Evolutionary conservation across 2,113 vertebrate species (phyloP).

Genomic region (Haemorhous mexicanus): DNA sequence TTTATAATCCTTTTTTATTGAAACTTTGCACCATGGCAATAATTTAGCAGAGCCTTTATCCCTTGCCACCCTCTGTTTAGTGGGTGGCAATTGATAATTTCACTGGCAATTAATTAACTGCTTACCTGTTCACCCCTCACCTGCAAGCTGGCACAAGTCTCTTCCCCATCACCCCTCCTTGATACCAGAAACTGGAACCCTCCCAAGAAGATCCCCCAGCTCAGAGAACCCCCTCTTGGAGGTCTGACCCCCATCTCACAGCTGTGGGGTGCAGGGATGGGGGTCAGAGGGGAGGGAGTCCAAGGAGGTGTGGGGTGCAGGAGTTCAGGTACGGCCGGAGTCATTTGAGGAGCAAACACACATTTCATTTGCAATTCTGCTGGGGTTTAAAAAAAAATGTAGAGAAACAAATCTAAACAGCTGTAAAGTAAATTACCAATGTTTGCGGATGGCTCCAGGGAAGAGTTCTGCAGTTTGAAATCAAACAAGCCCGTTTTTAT

Average conservation of each 20-base stretch:
- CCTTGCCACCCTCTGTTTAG: not conserved
- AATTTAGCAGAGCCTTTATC: not conserved
- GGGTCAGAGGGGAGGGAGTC: not conserved
- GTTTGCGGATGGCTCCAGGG: slow-evolving; percentile 58
- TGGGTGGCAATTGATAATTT: not conserved
- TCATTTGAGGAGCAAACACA: not conserved
- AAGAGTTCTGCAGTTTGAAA: slow-evolving; percentile 51
- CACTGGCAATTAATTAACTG: not conserved
- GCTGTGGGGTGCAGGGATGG: not conserved
- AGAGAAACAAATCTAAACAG: slow-evolving; percentile 61
- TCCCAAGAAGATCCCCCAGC: not conserved
- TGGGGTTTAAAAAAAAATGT: not conserved
- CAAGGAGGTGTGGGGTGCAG: not conserved
- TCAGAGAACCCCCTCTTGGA: not conserved
- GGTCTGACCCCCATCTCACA: not conserved
- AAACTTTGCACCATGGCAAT: not conserved
- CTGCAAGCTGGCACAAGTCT: not conserved
- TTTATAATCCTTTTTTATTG: not conserved
- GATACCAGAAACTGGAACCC: not conserved
- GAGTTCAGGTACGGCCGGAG: not conserved
- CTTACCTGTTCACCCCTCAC: not conserved
- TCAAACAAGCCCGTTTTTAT: slow-evolving; percentile 22
- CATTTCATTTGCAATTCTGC: slow-evolving; percentile 32
- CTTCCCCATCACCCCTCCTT: not conserved
- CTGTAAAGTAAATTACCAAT: slow-evolving; percentile 63